A percentile compares a stretch with the other conserved stretches of the same genome.
These are phyloP conservation scores for rabbit (Oryctolagus cuniculus) DNA, from an alignment of 2,113 vertebrate genomes.

Conservation along the genomic window mOryCun1.1 NC_091436.1:74674501-74675000, in stretches of 20 bases:
- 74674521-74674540: not conserved
- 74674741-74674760: slow-evolving; percentile 1
- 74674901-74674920: too few species aligned
- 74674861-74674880: not conserved
- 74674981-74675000: too few species aligned
- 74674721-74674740: not conserved
- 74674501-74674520: not conserved
- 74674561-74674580: not conserved
- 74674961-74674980: too few species aligned
- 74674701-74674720: not conserved
- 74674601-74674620: not conserved
- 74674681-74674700: slow-evolving; percentile 29
- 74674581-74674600: not conserved
- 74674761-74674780: slow-evolving; percentile 5
- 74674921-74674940: too few species aligned
- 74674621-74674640: not conserved
- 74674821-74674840: slow-evolving; percentile 44
- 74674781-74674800: not conserved
- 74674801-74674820: slow-evolving; percentile 9
- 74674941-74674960: too few species aligned
- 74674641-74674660: slow-evolving; percentile 33
- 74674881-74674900: not conserved
- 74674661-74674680: not conserved
- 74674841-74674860: not conserved
- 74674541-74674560: slow-evolving; percentile 33